Base-by-base conservation (phyloP, 2,888 invertebrate species). In the Melinaea marsaeus region DNA sequence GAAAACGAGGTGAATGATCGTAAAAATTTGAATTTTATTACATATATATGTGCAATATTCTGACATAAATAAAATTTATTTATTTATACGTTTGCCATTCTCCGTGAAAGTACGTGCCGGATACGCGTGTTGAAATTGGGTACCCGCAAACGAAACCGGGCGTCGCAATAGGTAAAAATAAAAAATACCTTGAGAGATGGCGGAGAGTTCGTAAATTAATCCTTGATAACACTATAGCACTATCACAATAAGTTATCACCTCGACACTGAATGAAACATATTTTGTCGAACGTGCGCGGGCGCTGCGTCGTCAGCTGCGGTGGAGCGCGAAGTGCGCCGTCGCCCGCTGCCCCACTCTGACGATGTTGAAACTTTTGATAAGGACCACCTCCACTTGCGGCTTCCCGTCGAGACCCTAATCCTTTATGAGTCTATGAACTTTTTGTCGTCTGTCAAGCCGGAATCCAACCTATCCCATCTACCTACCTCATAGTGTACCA, bases 71-170 rank as follows among this genome's bases (percentile, higher is more conserved):
- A 42, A 9, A 42, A 6, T 32, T 32, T 7, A 51, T 51, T 48
- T 51, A 51, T 54, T 37, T 59, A 37, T 59, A 54, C 32, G 66
- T 58, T 64, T 22, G 58, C 60, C 67, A 63, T 68, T 70, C 68
- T 69, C 60, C 64, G 71, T 70, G 71, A 73, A 75, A 72, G 68
- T 72, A 72, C 73, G 69, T 75, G 72, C 69, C 71, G 72, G 79
- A 74, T 84, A 83, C 82, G 83, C 84, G 71, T 87, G 84, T 86
- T 84, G 87, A 80, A 86, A 88, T 86, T 85, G 79, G 79, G 79
- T 76, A 78, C 76, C 75, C 75, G 78, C 79, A 75, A 76, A 80
- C 76, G 79, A 82, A 81, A 83, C 79, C 79, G 83, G 83, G 81
- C 77, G 74, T 79, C 80, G 83, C 82, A 81, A 81, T 75, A 76